Evolutionary conservation across 2,797 vertebrate species (phyloP).

Genomic region (Gymnoscopelus braueri): DNA sequence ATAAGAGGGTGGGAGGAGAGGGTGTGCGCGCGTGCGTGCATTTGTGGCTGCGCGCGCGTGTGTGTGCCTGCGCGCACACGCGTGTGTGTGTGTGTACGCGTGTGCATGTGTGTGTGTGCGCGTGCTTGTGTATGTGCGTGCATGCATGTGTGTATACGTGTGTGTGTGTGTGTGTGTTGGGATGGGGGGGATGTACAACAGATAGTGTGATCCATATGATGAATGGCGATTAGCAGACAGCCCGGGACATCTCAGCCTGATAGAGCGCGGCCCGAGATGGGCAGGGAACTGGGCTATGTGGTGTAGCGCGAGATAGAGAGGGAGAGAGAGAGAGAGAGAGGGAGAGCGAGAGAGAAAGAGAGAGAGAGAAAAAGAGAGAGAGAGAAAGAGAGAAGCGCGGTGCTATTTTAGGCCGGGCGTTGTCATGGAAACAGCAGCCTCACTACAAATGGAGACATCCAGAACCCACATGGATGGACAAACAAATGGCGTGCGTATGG

Average conservation of each 20-base stretch:
- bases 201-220: conserved; percentile 59
- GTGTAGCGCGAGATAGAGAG: conserved; percentile 12
- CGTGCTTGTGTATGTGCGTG: background rate
- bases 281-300: conserved; percentile 53
- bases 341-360: conserved; percentile 19
- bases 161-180: background rate
- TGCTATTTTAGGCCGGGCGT: conserved; percentile 84
- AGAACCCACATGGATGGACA: conserved; percentile 78
- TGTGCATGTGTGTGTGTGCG: conserved; percentile 1
- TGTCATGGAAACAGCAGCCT: conserved; percentile 88
- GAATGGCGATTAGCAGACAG: conserved; percentile 57
- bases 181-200: conserved; percentile 23
- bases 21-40: conserved; percentile 16
- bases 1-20: conserved; percentile 73
- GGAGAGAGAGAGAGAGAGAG: conserved; percentile 13
- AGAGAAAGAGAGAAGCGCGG: conserved; percentile 44
- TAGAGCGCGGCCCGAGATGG: conserved; percentile 61
- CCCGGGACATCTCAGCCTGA: conserved; percentile 58
- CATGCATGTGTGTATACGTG: background rate
- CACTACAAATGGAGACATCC: conserved; percentile 84
- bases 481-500: conserved; percentile 73
- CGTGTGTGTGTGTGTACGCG: background rate
- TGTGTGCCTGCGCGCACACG: background rate
- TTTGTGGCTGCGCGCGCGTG: background rate
- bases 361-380: background rate